Conservation (phyloP, 2,113 vertebrate species). For the Tringa solitaria region DNA sequence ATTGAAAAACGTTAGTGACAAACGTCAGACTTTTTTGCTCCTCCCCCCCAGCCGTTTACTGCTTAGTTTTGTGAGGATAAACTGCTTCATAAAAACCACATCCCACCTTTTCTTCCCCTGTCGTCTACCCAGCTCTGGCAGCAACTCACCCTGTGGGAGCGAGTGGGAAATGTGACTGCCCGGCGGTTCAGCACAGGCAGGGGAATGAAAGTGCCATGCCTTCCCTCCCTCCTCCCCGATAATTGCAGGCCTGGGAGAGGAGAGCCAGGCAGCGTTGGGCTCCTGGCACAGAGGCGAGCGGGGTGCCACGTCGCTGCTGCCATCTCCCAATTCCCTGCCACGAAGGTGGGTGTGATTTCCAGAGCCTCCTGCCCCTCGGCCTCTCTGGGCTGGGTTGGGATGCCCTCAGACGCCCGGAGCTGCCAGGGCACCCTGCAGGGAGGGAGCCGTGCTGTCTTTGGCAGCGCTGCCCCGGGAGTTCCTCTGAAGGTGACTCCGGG, state of each 20-base stretch:
- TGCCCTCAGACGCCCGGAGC: not conserved
- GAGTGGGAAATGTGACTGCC: not conserved
- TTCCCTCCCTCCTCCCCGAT: not conserved
- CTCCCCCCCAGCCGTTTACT: not conserved
- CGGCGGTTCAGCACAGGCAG: not conserved
- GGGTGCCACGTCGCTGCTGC: not conserved
- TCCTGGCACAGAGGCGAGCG: not conserved
- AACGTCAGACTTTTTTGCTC: not conserved
- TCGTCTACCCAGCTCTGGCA: not conserved
- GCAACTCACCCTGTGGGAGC: not conserved
- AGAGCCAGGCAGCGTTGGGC: fast-evolving
- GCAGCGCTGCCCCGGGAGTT: not conserved
- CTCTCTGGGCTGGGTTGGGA: not conserved
- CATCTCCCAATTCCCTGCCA: not conserved
- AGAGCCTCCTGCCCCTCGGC: not conserved
- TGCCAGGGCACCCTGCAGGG: not conserved
- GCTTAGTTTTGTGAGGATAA: not conserved
- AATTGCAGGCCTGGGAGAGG: not conserved
- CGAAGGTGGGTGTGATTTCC: not conserved
- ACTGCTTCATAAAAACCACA: not conserved
- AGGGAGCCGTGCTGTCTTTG: not conserved
- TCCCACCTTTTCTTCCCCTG: not conserved
- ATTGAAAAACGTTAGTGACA: not conserved
- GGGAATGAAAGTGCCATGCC: not conserved
- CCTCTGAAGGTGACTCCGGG: not conserved